phyloP scores from a whole-genome alignment of 2,888 invertebrate genomes.

The Trypoxylon attenuatum region DNA sequence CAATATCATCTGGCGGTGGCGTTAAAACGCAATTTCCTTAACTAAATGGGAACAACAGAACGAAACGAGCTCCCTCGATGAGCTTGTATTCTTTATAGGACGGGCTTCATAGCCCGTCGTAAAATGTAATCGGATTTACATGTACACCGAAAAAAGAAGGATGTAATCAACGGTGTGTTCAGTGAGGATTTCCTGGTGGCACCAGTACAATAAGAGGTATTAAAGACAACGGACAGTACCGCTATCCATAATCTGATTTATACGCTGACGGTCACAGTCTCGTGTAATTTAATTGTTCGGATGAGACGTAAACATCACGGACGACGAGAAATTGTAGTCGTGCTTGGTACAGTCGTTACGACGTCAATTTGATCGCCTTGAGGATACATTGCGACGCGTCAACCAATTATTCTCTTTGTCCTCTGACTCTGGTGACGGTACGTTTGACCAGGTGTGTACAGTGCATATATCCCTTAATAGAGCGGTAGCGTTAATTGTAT shows the following conservation, averaged over 20 bases:
- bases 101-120: conserved; percentile 11
- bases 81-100: conserved; percentile 1
- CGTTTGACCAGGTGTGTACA: too few species aligned
- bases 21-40: neutral
- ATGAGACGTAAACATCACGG: conserved; percentile 56
- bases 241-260: conserved; percentile 50
- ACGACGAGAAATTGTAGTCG: neutral
- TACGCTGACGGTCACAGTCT: conserved; percentile 58
- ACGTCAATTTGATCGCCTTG: too few species aligned
- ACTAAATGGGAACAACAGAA: neutral
- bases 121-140: conserved; percentile 23
- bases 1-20: neutral
- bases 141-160: neutral
- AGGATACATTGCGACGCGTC: too few species aligned
- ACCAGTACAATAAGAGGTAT: neutral
- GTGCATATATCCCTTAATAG: too few species aligned
- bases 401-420: too few species aligned
- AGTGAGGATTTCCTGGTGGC: neutral
- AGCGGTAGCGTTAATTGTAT: too few species aligned
- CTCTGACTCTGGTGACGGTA: too few species aligned
- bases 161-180: conserved; percentile 1
- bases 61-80: neutral
- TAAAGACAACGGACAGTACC: neutral
- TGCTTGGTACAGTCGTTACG: neutral
- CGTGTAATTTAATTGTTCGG: conserved; percentile 67